phyloP scores from a whole-genome alignment of 2,797 vertebrate genomes.

The Sebastes hopkinsi region DNA sequence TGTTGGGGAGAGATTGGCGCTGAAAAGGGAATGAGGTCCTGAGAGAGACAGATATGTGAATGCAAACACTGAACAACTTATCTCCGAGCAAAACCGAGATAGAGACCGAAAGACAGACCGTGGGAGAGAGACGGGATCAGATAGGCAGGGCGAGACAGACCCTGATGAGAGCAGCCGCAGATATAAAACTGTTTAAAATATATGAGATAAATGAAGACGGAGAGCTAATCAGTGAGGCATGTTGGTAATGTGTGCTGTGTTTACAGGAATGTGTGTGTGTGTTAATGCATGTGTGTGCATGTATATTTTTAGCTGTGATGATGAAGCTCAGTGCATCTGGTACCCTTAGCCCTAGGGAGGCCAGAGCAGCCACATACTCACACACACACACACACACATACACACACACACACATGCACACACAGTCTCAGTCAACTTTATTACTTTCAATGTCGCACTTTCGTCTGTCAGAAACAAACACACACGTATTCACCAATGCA shows the following conservation, averaged over 20 bases:
- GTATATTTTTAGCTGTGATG: slow-evolving; percentile 74
- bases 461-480: slow-evolving; percentile 7
- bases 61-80: slow-evolving; percentile 61
- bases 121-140: slow-evolving; percentile 43
- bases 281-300: slow-evolving; percentile 21
- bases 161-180: slow-evolving; percentile 26
- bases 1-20: slow-evolving; percentile 42
- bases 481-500: background rate
- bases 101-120: slow-evolving; percentile 39
- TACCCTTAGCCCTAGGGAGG: slow-evolving; percentile 70
- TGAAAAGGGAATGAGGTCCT: slow-evolving; percentile 53
- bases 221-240: slow-evolving; percentile 57
- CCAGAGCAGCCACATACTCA: slow-evolving; percentile 4
- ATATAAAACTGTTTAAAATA: slow-evolving; percentile 22
- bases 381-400: no score
- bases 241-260: slow-evolving; percentile 52
- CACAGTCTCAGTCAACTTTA: slow-evolving; percentile 1
- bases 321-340: slow-evolving; percentile 76
- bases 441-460: slow-evolving; percentile 11
- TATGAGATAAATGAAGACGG: slow-evolving; percentile 37
- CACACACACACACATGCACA: background rate
- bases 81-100: slow-evolving; percentile 51
- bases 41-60: slow-evolving; percentile 63
- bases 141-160: slow-evolving; percentile 21
- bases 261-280: slow-evolving; percentile 36